Evolutionary conservation across 2,888 invertebrate species (phyloP).

Genomic region (Ernsta delagoae): DNA sequence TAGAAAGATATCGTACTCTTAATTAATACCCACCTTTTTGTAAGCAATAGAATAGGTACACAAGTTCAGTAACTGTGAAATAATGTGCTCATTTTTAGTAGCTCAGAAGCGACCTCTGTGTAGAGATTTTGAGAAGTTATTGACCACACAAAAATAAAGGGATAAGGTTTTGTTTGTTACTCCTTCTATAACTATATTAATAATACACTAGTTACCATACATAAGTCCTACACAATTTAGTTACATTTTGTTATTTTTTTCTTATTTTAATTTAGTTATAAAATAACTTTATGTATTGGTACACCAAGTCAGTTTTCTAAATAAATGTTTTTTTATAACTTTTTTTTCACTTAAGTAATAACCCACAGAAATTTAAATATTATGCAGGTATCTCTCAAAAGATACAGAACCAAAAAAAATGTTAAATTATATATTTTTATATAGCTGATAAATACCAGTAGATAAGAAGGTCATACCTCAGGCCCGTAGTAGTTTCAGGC

Average conservation of each 20-base stretch:
- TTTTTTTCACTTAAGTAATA: not conserved
- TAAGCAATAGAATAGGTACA: too few species aligned
- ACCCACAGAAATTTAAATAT: too few species aligned
- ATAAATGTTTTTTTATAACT: conserved; percentile 23
- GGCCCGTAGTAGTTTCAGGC: too few species aligned
- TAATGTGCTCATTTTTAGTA: not conserved
- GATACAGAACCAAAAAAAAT: too few species aligned
- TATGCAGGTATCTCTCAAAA: too few species aligned
- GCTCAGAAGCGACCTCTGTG: not conserved
- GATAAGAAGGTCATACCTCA: too few species aligned
- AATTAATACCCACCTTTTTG: not conserved
- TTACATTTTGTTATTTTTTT: conserved; percentile 31
- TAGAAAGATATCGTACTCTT: too few species aligned
- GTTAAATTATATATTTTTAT: too few species aligned
- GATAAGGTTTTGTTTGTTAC: not conserved
- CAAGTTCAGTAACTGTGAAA: too few species aligned
- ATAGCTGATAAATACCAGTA: too few species aligned
- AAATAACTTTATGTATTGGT: conserved; percentile 18
- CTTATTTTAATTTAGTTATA: conserved; percentile 5
- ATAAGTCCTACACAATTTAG: conserved; percentile 26
- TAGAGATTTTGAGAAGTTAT: not conserved
- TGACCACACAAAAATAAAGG: too few species aligned
- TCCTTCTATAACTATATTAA: conserved; percentile 14
- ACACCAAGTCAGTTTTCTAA: conserved; percentile 23
- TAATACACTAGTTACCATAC: conserved; percentile 26